Base-by-base conservation (phyloP, 2,888 invertebrate species). In the Dromius quadrimaculatus region DNA sequence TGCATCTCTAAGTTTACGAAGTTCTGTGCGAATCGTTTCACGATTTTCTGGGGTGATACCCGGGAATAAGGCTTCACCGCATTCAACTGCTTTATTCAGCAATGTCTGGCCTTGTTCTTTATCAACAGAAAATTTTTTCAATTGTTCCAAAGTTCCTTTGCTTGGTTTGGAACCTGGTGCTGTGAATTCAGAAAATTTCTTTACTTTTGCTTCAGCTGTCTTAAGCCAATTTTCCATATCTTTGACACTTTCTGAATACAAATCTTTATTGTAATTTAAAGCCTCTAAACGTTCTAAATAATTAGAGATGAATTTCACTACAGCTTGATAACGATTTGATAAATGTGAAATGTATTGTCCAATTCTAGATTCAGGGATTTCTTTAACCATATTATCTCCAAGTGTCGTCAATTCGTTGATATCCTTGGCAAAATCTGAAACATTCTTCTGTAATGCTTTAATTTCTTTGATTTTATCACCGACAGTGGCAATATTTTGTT, bases 31-130 rank as follows among this genome's bases (percentile, higher is more conserved):
- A 61, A 97, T 90, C 59, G 87, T 84, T 79, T 97, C 97, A 59
- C 97, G 88, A 71, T 95, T 93, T 77, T 95, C 94, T 1, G 94
- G 91, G 0, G 92, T 92, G 5, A 97, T 92, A 41, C 92, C 90
- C 8, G 94, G 89, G 77, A 95, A 95, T 6, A 98, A 84, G 2
- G 91, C 88, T 84, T 98, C 97, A 0, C 97, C 97, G 65, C 92
- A 88, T 80, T 94, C 94, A 0, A 94, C 90, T 0, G 93, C 92
- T 76, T 87, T 89, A 76, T 92, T 94, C 0, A 97, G 81, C 36
- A 94, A 83, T 23, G 84, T 83, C 78, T 94, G 94, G 0, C 95
- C 96, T 64, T 87, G 85, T 76, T 95, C 94, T 76, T 94, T 90
- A 77, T 90, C 89, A 54, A 88, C 87, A 32, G 87, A 87, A 71